phyloP scores from a whole-genome alignment of 2,797 vertebrate genomes.

The Meriones psammophilus region DNA sequence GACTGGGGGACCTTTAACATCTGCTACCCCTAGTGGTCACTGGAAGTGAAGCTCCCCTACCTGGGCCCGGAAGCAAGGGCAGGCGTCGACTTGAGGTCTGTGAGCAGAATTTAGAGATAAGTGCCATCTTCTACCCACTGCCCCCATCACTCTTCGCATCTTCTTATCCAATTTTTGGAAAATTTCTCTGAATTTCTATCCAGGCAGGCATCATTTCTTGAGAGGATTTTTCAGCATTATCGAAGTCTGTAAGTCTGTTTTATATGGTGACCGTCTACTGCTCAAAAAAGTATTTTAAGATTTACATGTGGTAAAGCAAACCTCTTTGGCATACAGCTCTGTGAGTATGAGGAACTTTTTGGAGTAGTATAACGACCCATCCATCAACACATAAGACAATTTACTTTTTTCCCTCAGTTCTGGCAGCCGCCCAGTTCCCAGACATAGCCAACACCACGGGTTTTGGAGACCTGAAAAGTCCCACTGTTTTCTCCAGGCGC shows the following conservation, averaged over 20 bases:
- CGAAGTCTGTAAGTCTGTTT: constrained; percentile 24
- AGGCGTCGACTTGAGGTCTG: too few species aligned
- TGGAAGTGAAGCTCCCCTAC: neutral
- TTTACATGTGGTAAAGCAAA: neutral
- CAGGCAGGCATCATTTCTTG: constrained; percentile 10
- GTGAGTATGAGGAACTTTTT: neutral
- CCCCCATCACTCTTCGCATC: neutral
- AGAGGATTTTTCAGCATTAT: neutral
- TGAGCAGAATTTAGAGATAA: neutral
- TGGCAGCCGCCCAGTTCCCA: neutral
- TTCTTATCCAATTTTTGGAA: neutral
- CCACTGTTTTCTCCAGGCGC: neutral
- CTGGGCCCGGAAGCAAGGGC: too few species aligned
- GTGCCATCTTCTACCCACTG: neutral
- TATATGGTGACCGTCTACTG: neutral
- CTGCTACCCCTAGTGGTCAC: constrained; percentile 20
- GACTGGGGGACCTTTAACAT: neutral
- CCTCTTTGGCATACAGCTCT: neutral
- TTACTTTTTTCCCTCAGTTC: neutral
- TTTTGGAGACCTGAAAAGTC: neutral
- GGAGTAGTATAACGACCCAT: neutral
- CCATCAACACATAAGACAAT: neutral
- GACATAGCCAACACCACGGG: neutral
- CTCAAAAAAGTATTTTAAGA: neutral
- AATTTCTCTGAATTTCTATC: neutral